Base-by-base conservation (phyloP, 2,888 invertebrate species). In the Autographa pulchrina region DNA sequence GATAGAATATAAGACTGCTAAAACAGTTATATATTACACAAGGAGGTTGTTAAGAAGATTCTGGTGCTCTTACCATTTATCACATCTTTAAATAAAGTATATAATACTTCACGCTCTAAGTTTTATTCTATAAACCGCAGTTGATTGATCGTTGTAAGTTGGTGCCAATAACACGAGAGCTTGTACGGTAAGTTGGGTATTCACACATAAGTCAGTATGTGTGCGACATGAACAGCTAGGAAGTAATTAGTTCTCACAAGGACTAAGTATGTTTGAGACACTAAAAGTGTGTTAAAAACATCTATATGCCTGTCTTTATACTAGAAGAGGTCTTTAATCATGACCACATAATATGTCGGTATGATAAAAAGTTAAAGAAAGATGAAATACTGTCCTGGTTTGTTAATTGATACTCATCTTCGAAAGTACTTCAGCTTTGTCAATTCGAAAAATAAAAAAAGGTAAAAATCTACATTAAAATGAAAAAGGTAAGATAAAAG, bases 101-200 rank as follows among this genome's bases (percentile, higher is more conserved):
- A 43, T 43, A 43, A 43, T 43, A 43, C 43, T 43, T 43, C 16
- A 43, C 43, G 4, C 43, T 43, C 43, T 4, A 16, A 43, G 43
- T 43, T 43, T 16, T 14, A 43, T 16, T 43, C 16, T 43, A 43
- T 43, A 5, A 54, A 54, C 18, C 54, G 11, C 18, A 18, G n/a
- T 68, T 60, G 31, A 67, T 65, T 72, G 66, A 65, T 58, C 18
- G 43, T 32, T 6, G 7, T 25, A 52, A 58, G 38, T 41, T 68
- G 9, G 16, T 31, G 20, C 54, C 56, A 25, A 60, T 58, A 54
- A 58, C 25, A 35, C 5, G 61, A 67, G 58, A 43, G 25, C 8
- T 11, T 32, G 11, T 2, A 6, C 13, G 41, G 4, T n/a, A 48
- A 65, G 5, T 64, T 31, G 16, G 5, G 0, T 41, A 2, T 65